Base-by-base conservation (phyloP, 2,888 invertebrate genomes). In the Antheraea yamamai region DNA sequence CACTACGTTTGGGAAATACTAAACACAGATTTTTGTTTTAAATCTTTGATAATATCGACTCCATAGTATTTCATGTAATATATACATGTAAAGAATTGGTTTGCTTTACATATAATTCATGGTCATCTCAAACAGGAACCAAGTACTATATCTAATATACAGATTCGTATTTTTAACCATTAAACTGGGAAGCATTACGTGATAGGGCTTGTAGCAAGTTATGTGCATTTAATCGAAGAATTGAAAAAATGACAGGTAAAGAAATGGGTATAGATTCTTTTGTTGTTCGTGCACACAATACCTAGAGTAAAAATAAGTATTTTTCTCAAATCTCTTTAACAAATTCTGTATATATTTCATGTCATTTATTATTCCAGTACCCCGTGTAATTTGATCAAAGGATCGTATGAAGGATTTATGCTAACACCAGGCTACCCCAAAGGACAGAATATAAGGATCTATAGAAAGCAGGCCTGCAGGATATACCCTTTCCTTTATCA, bases 401-500 rank as follows among this genome's bases (percentile, higher is more conserved):
- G 97, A 0, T 90, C 96, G 0, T 97, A 96, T 77, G 98, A 98
- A 85, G 98, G 97, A 0, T 94, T 97, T 0, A 91, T 97, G 80
- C 96, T 97, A 79, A 96, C 97, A 0, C 92, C 96, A 0, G 91
- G 96, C 77, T 86, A 97, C 51, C 89, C 89, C 2, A 96, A 91
- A 73, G 85, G 94, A 1, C 93, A 91, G 0, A 85, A 89, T 0
- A 95, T 98, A 77, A 93, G 95, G 0, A 88, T 98, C 20, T 98
- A 96, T 89, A 95, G 98, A 75, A 96, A 97, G 80, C 97, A 98
- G 30, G 97, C 98, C 80, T 98, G 98, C 89, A 95, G 98, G 76
- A 95, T 96, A 0, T 91, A 97, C 75, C 96, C 94, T 23, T 89
- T 94, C 74, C 78, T 75, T 12, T 94, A 87, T 68, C 72, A 84